Conservation (phyloP, 2,888 invertebrate genomes). For the Steinernema carpocapsae region DNA sequence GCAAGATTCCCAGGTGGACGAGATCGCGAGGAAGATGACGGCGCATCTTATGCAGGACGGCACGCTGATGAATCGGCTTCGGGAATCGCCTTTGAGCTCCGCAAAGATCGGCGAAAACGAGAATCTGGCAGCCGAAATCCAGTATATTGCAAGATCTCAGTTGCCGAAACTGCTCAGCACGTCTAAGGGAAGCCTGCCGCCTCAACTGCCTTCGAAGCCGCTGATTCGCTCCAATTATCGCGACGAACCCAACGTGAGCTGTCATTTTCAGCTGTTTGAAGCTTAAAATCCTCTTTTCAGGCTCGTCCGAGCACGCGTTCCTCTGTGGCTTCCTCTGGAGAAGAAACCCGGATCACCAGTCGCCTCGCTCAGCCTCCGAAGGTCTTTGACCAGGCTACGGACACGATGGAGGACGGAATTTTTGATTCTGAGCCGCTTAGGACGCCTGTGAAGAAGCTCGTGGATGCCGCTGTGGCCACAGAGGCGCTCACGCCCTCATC, state of each 20-base stretch:
- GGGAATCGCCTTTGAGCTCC: background rate
- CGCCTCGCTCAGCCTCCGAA: background rate
- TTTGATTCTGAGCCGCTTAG: background rate
- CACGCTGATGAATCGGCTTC: background rate
- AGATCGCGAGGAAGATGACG: constrained; percentile 24
- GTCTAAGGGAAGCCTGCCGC: background rate
- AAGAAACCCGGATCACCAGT: constrained; percentile 15
- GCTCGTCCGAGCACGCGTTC: constrained; percentile 6
- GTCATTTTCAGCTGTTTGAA: background rate
- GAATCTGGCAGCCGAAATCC: constrained; percentile 10
- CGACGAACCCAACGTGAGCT: background rate
- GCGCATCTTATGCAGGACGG: constrained; percentile 27
- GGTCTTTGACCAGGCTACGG: background rate
- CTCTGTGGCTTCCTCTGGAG: constrained; percentile 3
- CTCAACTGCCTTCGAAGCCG: background rate
- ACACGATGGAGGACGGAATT: constrained; percentile 13
- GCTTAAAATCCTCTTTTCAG: background rate
- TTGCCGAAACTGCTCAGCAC: constrained; percentile 5
- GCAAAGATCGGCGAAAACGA: constrained; percentile 14
- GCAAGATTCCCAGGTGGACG: background rate
- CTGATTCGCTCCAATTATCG: background rate
- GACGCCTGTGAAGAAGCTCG: constrained; percentile 7
- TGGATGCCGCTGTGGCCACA: constrained; percentile 10
- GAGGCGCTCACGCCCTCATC: constrained; percentile 6
- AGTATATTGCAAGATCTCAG: constrained; percentile 7